Base-by-base conservation (phyloP, 64 coral and sea anemone species). In the Platygyra sinensis region DNA sequence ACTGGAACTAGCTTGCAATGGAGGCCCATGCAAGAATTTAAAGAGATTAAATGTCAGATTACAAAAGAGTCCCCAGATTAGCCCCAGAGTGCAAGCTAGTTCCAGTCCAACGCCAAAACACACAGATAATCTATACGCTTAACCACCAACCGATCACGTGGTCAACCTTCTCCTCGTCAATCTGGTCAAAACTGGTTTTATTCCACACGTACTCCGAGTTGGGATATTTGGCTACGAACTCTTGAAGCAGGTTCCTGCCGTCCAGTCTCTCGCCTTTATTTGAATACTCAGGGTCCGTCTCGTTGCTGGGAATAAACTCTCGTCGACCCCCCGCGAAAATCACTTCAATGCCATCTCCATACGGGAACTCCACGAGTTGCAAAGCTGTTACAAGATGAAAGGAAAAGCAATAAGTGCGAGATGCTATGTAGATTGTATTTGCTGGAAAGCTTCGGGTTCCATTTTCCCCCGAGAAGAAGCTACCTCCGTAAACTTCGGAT, bases 321-420 rank as follows among this genome's bases (percentile, higher is more conserved):
- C 88, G 83, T 24, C 94, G 82, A 31, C 94, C 97, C 13, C 97
- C 97, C 0, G 88, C 97, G 38, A 99, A 94, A 14, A 96, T 87
- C 20, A 99, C 97, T 69, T 96, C 89, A 32, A 99, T 91, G n/a
- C 97, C 97, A 67, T 96, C 80, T 31, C 94, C 97, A 52, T 83
- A 72, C 15, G 91, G 73, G 72, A 96, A 99, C 28, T 99, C 94
- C 78, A 93, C 28, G 77, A 99, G 79, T 79, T 99, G 97, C 36
- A 93, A 86, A 25, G 97, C 97, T 99, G 75, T 75, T 72, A 11
- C 8, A 19, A 74, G 18, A 89, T 5, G 30, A 78, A 59, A 50
- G 36, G 19, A 25, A 25, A 69, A 7, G 22, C n/a, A 11, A 11
- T 25, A 2, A 69, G 22, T 5, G 65, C 2, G 65, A 25, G 0